Evolutionary conservation across 2,888 invertebrate species (phyloP), one percentile per base, ranked within the genome.

Genomic region (Apodemia duryi): DNA sequence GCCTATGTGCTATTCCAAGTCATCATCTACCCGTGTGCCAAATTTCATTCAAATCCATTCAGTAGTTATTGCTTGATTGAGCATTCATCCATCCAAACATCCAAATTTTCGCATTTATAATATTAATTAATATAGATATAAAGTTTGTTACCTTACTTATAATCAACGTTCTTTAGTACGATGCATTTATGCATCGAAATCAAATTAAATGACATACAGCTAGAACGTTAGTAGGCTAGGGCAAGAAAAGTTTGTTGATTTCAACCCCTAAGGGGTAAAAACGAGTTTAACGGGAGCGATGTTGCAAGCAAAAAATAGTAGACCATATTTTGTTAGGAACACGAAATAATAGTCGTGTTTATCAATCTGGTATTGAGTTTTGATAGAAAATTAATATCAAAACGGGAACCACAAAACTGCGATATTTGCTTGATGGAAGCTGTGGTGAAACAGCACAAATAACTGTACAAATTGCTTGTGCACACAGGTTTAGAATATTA

Each of bases 381-480:
- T 66, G 63, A 66, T 66, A 57, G 63, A 57, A 65, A 66, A 69
- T 68, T 62, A 63, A 66, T 67, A 69, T 67, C 54, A 65, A 64
- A 66, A 21, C 66, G 61, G 41, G 41, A 32, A 57, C 57, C 57
- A 29, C 57, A 32, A 57, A 54, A 6, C 54, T 57, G n/a, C 32
- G 60, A 62, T 52, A 29, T 57, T n/a, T 49, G 68, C 69, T 72
- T 52, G 62, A 52, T 41, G 67, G 60, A 67, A 65, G 57, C 64
- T 64, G 61, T 62, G 63, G 63, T 67, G 68, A 69, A 73, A 76
- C 76, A 74, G 72, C 67, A 73, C 78, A 80, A 81, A 85, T 84
- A 83, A 83, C 79, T 78, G 79, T 72, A 70, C 81, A 81, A 82
- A 85, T 82, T 79, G 80, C 75, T 77, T 78, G 77, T 77, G 77